A percentile compares a stretch with the other conserved stretches of the same genome.
Evolutionary conservation across 2,113 vertebrate species (phyloP).

Genomic region (Rhagologus leucostigma): DNA sequence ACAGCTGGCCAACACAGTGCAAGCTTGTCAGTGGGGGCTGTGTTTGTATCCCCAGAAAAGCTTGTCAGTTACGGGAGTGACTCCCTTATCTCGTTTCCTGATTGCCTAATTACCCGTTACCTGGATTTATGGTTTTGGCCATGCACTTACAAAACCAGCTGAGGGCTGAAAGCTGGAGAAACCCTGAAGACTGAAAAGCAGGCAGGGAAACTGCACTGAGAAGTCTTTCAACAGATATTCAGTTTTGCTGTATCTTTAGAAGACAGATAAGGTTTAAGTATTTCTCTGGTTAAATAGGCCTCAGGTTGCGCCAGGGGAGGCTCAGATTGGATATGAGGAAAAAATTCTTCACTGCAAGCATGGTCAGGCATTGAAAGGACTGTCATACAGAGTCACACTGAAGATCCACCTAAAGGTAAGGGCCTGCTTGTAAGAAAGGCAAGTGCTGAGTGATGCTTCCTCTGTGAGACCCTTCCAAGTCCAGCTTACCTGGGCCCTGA

Average conservation of each 20-base stretch:
- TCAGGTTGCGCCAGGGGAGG: rapidly evolving
- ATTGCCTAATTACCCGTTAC: not conserved
- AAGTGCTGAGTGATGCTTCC: not conserved
- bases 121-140: not conserved
- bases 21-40: not conserved
- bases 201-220: not conserved
- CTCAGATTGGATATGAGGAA: not conserved
- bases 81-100: not conserved
- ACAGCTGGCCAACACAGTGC: not conserved
- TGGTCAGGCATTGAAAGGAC: not conserved
- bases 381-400: rapidly evolving
- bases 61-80: not conserved
- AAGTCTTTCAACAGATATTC: not conserved
- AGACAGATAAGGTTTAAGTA: not conserved
- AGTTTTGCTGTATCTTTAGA: not conserved
- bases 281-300: not conserved
- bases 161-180: not conserved
- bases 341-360: not conserved
- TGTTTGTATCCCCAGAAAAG: not conserved
- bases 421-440: not conserved
- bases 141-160: not conserved
- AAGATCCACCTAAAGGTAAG: too few relatives aligned
- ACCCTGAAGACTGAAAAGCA: not conserved
- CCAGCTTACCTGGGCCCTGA: not conserved
- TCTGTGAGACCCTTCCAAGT: not conserved